Base-by-base conservation (phyloP, 2,888 invertebrate genomes). In the Rhamnusium bicolor region DNA sequence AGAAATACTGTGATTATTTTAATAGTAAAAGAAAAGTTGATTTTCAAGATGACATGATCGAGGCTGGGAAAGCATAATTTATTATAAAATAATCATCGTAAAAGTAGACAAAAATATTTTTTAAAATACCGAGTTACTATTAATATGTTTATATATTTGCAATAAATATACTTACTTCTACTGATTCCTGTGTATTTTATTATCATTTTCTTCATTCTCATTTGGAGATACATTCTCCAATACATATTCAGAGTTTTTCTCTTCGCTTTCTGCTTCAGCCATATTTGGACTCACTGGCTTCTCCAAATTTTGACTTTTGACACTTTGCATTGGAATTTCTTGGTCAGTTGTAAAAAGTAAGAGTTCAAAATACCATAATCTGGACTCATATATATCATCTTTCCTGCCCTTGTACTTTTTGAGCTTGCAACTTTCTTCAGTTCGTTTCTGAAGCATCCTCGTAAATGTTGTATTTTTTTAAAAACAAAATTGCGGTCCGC, bases 291-390 rank as follows among this genome's bases (percentile, higher is more conserved):
- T 58, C 58, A 40, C 58, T 18, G 58, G 58, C 29, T 29, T 32
- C 18, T 58, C 27, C 32, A 27, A 58, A 58, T 58, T 58, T 10
- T 58, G 14, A 58, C 58, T 58, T 58, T 58, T 32, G 29, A 58
- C 29, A 58, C 58, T 58, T 40, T 40, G 58, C 58, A 58, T 32
- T 14, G 58, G 18, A 58, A n/a, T 58, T 58, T 32, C 58, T 32
- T 63, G 51, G 47, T 63, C 63, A 47, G 47, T 63, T 49, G 63
- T 63, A 21, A 63, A 63, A 12, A 63, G 27, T 51, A 49, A 63
- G 12, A 63, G 49, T 21, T 63, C 63, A 49, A 49, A 63, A 47
- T 63, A 63, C 49, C 49, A 63, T 63, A 49, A 63, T 63, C 47
- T 24, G n/a, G 63, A 49, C 12, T 63, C 49, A 29, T 63, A 63